Evolutionary conservation across 1,140 invertebrate genomes (phyloP), one percentile per base, ranked within the genome.

Genomic region (Nilaparvata lugens): DNA sequence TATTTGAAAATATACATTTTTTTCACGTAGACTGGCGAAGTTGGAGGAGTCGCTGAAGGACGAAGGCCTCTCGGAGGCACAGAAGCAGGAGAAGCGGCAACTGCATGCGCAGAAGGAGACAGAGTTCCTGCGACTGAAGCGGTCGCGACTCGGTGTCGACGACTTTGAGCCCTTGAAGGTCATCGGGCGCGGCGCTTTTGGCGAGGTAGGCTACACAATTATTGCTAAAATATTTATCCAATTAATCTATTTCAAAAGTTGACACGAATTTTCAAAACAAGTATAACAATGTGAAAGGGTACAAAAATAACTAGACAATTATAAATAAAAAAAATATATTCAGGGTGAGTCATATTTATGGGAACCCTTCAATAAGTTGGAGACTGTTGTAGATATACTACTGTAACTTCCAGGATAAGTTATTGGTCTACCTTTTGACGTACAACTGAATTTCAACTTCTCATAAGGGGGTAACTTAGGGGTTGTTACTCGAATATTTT

Each of bases 141-240:
- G 97, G 64, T 96, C 96, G 6, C 83, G 96, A 60, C 82, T 99
- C 2, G 95, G 94, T 40, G 96, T 99, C 18, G 93, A 98, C 73
- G 97, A 99, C 76, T 99, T 99, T 74, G 94, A 97, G 74, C 93
- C 95, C 13, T 79, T 99, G 19, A 99, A 99, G 81, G 94, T 99
- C 21, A 91, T 92, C 67, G 97, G 97, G 14, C 81, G 94, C 71
- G 97, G 97, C 58, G 97, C 97, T 24, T 99, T 99, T 75, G 97
- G 97, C 52, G 97, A 98, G 79, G 86, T 88, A 71, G 73, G 68
- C 54, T 19, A 31, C 24, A 31, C 11, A 31, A 40, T 62, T 31
- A 38, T 60, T 28, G 18, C 21, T 52, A 13, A 52, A 19, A 14
- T 52, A 13, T 52, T 52, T 52, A 19, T 14, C 7, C n/a, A n/a